Conservation (phyloP, 2,113 vertebrate genomes). For the Rhinopomastus cyanomelas region DNA sequence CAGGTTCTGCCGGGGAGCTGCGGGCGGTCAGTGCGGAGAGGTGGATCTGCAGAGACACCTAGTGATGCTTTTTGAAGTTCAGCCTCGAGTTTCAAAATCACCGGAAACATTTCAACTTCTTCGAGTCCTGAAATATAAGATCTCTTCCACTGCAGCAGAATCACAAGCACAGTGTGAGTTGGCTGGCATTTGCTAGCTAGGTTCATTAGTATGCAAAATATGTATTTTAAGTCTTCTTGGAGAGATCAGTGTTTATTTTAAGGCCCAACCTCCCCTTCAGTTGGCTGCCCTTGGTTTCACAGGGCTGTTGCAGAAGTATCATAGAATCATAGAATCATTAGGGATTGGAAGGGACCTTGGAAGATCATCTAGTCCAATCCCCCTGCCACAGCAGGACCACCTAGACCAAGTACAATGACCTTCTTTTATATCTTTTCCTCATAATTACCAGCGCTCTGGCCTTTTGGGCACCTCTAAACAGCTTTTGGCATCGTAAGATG, state of each 20-base stretch:
- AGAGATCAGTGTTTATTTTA: neutral
- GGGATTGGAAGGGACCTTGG: too few relatives aligned
- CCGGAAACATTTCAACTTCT: neutral
- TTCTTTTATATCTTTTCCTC: neutral
- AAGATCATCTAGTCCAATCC: too few relatives aligned
- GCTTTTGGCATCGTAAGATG: neutral
- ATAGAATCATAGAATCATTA: too few relatives aligned
- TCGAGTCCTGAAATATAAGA: neutral
- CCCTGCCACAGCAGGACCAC: too few relatives aligned
- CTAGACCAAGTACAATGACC: too few relatives aligned
- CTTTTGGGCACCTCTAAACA: neutral
- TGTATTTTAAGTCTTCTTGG: neutral
- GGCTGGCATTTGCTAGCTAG: conserved; percentile 24
- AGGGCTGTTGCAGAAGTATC: neutral
- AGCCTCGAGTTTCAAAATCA: neutral
- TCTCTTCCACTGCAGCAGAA: neutral
- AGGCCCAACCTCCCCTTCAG: neutral
- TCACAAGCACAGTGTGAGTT: neutral
- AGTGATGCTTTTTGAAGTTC: neutral
- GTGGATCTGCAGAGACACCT: conserved; percentile 67
- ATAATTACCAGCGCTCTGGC: neutral
- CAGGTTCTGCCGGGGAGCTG: neutral
- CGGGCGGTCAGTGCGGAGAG: rapidly evolving
- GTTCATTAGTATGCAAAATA: neutral
- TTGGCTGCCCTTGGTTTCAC: neutral